These are phyloP conservation scores for Sarcophaga variegata DNA, from an alignment of 2,888 invertebrate genomes.

Conservation along the genomic window DNA sequence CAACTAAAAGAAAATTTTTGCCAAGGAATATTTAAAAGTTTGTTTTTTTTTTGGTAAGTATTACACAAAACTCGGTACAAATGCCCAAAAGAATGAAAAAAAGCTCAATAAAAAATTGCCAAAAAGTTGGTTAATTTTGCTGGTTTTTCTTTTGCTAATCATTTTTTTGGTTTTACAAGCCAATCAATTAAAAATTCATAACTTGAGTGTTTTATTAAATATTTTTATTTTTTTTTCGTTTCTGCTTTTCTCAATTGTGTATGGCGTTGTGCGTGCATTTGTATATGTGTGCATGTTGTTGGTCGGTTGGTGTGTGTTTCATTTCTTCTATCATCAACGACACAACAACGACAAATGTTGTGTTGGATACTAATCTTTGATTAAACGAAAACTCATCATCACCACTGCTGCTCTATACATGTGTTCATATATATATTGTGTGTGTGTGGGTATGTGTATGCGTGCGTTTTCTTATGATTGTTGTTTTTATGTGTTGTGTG, in stretches of 20 bases:
- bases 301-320: slow-evolving; percentile 25
- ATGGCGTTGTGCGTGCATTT: slow-evolving; percentile 1
- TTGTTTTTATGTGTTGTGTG: slow-evolving; percentile 5
- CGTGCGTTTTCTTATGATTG: slow-evolving; percentile 18
- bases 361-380: slow-evolving; percentile 59
- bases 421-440: neutral
- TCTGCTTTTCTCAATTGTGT: slow-evolving; percentile 18
- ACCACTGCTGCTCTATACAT: neutral
- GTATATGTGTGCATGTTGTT: slow-evolving; percentile 30
- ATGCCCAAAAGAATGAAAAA: neutral
- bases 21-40: neutral
- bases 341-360: slow-evolving; percentile 9
- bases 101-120: neutral
- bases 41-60: slow-evolving; percentile 36
- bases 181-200: neutral
- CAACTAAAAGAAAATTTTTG: neutral
- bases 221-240: slow-evolving; percentile 18
- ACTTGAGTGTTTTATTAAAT: neutral
- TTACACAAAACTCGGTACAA: slow-evolving; percentile 23
- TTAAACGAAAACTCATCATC: slow-evolving; percentile 59
- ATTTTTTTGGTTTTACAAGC: neutral
- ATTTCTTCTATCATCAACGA: slow-evolving; percentile 26
- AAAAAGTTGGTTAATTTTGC: neutral
- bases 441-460: slow-evolving; percentile 38
- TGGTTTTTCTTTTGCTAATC: neutral